Base-by-base conservation (phyloP, 2,888 invertebrate genomes). In the Plagodis pulveraria region DNA sequence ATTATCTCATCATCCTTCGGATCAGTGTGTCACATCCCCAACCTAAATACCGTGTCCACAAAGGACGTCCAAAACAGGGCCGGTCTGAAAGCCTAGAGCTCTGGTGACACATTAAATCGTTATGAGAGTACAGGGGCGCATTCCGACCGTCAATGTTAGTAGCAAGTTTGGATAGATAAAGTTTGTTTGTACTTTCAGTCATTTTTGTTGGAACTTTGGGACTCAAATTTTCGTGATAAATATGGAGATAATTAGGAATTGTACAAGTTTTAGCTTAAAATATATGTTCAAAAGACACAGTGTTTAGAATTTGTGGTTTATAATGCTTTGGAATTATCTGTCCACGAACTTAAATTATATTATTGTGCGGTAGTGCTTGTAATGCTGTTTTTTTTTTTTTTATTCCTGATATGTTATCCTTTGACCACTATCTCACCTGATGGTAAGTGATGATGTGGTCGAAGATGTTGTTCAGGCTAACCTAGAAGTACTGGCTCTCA, bases 51-150 rank as follows among this genome's bases (percentile, higher is more conserved):
- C 11, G 41, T 11, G 60, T 56, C 58, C 59, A 42, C 42, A 46
- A 58, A 63, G 60, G 60, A 52, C 45, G 55, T 50, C 61, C 56
- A 59, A 59, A 63, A 56, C 57, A 62, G 56, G 43, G 52, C 59
- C 50, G 61, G 52, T 50, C 62, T 56, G 56, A 63, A 60, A 46
- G 54, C 59, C 43, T 46, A 55, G 48, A 34, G 41, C 59, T 50
- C 66, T 55, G 59, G 56, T 50, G 67, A 53, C 60, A 58, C 63
- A 61, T 69, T 67, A 69, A 54, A 50, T 45, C 42, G 11, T 42
- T 65, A 68, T 58, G 66, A 47, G 52, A 56, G 50, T 52, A 58
- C 63, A 43, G 69, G 67, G 69, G 65, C 62, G 61, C 63, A 67
- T 65, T 65, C 58, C 58, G 40, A 22, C 50, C 43, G 34, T 36